Conservation (phyloP, 2,113 vertebrate species). For the Gallinago undulata region DNA sequence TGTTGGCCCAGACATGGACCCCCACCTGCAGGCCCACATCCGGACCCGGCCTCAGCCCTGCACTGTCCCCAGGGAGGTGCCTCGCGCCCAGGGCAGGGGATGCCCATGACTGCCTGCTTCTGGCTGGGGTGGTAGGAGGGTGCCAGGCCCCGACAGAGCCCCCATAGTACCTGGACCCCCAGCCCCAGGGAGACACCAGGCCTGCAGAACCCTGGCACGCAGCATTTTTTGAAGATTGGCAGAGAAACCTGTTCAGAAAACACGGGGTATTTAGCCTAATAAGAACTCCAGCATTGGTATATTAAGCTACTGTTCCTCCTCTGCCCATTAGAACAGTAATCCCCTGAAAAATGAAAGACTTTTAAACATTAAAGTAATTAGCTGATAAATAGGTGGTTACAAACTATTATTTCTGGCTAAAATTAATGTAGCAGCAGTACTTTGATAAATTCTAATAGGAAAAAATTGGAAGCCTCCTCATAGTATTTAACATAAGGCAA, state of each 20-base stretch:
- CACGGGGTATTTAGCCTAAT: not conserved
- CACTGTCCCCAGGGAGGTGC: not conserved
- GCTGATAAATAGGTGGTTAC: constrained; percentile 23
- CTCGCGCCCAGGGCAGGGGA: not conserved
- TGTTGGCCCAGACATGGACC: fast-evolving
- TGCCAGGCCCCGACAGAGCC: not conserved
- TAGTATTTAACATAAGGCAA: constrained; percentile 40
- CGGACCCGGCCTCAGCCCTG: not conserved
- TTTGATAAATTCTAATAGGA: constrained; percentile 53
- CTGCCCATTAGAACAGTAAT: not conserved
- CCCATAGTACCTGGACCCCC: no score
- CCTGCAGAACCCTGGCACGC: not conserved
- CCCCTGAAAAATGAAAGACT: constrained; percentile 2
- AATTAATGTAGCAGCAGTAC: constrained; percentile 36
- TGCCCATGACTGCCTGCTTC: not conserved
- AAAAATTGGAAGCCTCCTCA: constrained; percentile 24
- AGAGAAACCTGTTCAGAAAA: not conserved
- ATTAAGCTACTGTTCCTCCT: not conserved
- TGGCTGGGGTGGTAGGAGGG: fast-evolving
- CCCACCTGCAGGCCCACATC: fast-evolving
- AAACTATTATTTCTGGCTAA: constrained; percentile 45
- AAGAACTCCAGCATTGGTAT: not conserved
- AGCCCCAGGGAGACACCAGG: not conserved
- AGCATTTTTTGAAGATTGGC: not conserved
- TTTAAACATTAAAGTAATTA: constrained; percentile 24